Evolutionary conservation across 2,888 invertebrate genomes (phyloP).

Genomic region (Apotomis capreana): DNA sequence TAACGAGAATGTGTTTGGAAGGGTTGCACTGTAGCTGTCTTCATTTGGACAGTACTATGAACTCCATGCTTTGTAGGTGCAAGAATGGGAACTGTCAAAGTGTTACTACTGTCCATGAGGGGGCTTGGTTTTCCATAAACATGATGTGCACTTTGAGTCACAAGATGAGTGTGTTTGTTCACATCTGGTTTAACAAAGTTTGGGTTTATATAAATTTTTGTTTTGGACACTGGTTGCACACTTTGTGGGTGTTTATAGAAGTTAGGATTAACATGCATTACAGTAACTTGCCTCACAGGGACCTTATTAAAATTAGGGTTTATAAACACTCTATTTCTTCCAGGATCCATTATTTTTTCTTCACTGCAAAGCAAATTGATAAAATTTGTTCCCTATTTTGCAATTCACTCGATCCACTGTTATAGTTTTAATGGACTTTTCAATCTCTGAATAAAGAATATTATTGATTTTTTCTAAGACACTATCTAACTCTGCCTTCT

Average conservation of each 20-base stretch:
- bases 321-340: conserved; percentile 66
- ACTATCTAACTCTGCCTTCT: conserved; percentile 74
- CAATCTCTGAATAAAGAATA: conserved; percentile 61
- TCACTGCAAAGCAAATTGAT: conserved; percentile 74
- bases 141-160: neutral
- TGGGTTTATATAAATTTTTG: conserved; percentile 79
- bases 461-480: conserved; percentile 79
- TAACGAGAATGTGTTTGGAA: conserved; percentile 59
- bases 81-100: conserved; percentile 1
- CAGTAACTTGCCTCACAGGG: conserved; percentile 43
- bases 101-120: conserved; percentile 20
- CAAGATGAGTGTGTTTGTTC: neutral
- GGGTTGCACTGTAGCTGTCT: conserved; percentile 22
- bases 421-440: conserved; percentile 69
- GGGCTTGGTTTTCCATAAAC: conserved; percentile 7
- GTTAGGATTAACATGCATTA: conserved; percentile 67
- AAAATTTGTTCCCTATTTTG: conserved; percentile 90
- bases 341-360: conserved; percentile 47
- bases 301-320: conserved; percentile 73
- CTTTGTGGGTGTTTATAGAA: conserved; percentile 54
- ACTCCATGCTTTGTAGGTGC: neutral
- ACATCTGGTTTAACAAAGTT: conserved; percentile 61
- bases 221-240: conserved; percentile 46
- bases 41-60: neutral
- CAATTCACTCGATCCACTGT: conserved; percentile 84